These are phyloP conservation scores for Synanthedon myopaeformis DNA, from an alignment of 2,888 invertebrate genomes.

Conservation along the genomic window DNA sequence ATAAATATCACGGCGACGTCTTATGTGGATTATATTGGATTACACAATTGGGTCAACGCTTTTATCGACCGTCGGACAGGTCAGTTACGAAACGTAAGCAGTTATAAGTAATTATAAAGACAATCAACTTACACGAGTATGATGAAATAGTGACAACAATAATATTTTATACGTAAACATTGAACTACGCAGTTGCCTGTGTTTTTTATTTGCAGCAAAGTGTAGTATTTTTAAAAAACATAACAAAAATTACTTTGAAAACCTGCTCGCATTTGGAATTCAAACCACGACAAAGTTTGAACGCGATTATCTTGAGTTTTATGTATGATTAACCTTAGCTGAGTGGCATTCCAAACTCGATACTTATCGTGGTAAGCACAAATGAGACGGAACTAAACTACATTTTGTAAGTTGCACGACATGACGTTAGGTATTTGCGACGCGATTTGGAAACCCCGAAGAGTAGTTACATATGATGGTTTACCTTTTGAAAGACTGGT, in stretches of 20 bases:
- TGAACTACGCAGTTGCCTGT: no score
- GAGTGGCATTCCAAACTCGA: constrained; percentile 20
- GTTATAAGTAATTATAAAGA: constrained; percentile 2
- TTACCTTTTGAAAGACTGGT: constrained; percentile 73
- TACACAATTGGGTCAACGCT: constrained; percentile 25
- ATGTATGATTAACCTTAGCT: constrained; percentile 5
- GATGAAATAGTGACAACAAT: background rate
- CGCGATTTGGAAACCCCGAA: constrained; percentile 6
- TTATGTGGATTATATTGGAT: constrained; percentile 6
- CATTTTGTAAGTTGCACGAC: background rate
- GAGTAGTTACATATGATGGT: background rate
- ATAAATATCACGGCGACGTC: background rate
- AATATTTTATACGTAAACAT: no score
- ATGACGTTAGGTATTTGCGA: background rate
- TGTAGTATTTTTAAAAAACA: constrained; percentile 3
- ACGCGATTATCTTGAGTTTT: background rate
- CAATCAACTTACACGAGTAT: background rate
- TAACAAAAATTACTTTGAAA: background rate
- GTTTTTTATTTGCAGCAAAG: background rate
- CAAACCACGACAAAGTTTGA: constrained; percentile 2
- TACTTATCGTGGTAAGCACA: constrained; percentile 7
- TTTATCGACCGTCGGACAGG: constrained; percentile 15
- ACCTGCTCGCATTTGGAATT: background rate
- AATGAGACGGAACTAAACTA: background rate
- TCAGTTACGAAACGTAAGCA: constrained; percentile 16